Percentiles rank a stretch among this genome's conserved stretches.
These are phyloP conservation scores for Gymnothorax javanicus DNA, from an alignment of 2,797 vertebrate species.

Conservation along the genomic window DNA sequence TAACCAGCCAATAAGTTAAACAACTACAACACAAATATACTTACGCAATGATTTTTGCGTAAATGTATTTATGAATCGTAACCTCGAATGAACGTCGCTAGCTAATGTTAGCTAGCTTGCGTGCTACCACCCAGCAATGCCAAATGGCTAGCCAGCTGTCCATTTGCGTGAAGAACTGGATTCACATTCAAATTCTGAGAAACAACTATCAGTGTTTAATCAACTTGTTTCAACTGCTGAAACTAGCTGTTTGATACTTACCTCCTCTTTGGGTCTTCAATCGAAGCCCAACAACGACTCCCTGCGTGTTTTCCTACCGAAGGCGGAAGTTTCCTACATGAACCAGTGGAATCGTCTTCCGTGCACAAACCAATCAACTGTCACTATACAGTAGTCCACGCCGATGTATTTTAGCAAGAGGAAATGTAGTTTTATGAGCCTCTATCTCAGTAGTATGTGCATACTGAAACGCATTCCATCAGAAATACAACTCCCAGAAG, in stretches of 20 bases:
- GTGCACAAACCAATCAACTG: constrained; percentile 39
- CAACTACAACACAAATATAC: neutral
- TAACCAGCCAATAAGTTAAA: neutral
- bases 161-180: constrained; percentile 26
- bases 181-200: neutral
- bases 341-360: constrained; percentile 33
- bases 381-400: neutral
- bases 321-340: constrained; percentile 55
- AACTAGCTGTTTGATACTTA: neutral
- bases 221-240: neutral
- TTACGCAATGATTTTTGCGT: neutral
- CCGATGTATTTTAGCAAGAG: neutral
- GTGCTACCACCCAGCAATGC: neutral
- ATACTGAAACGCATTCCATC: neutral
- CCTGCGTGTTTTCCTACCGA: constrained; percentile 26
- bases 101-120: constrained; percentile 2
- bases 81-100: neutral
- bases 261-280: constrained; percentile 24
- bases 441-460: neutral
- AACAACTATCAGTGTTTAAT: neutral
- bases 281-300: constrained; percentile 19
- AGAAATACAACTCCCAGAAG: constrained; percentile 48
- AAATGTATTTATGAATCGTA: neutral
- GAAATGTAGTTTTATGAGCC: constrained; percentile 44
- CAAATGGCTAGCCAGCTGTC: neutral